Evolutionary conservation across 2,113 vertebrate species (phyloP).

Genomic region (Nothoprocta perdicaria): DNA sequence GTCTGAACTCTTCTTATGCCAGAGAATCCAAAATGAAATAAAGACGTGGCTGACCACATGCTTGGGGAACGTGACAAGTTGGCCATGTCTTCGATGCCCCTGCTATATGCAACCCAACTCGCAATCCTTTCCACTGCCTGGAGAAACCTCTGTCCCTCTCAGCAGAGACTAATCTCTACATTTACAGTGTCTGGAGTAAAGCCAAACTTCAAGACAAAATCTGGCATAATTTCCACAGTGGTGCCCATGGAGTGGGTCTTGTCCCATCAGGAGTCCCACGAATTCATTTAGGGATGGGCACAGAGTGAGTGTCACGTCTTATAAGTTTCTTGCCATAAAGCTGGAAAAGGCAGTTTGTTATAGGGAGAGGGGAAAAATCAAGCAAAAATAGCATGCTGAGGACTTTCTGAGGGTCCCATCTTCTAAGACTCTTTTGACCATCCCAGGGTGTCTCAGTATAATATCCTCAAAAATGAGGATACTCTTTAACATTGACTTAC

Average conservation of each 20-base stretch:
- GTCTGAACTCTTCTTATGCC: not conserved
- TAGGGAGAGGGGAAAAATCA: not conserved
- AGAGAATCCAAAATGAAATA: not conserved
- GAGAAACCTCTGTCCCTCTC: fast-evolving
- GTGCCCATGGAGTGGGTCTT: not conserved
- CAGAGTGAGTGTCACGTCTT: not conserved
- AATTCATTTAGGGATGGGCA: fast-evolving
- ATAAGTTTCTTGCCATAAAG: not conserved
- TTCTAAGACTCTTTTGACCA: not conserved
- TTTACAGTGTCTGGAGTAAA: not conserved
- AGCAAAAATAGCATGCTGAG: not conserved
- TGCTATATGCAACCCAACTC: fast-evolving
- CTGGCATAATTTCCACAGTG: not conserved
- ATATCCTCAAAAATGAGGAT: not conserved
- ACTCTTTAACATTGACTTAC: not conserved
- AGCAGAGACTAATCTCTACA: not conserved
- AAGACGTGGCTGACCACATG: not conserved
- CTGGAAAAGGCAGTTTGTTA: not conserved
- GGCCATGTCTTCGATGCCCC: not conserved
- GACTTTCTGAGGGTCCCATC: not conserved
- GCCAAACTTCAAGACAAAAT: not conserved
- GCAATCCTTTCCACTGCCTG: fast-evolving
- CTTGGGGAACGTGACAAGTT: not conserved
- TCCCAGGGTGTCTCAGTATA: not conserved
- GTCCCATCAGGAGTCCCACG: not conserved